Conservation (phyloP, 1,140 invertebrate genomes). For the Stegodyphus dumicola region DNA sequence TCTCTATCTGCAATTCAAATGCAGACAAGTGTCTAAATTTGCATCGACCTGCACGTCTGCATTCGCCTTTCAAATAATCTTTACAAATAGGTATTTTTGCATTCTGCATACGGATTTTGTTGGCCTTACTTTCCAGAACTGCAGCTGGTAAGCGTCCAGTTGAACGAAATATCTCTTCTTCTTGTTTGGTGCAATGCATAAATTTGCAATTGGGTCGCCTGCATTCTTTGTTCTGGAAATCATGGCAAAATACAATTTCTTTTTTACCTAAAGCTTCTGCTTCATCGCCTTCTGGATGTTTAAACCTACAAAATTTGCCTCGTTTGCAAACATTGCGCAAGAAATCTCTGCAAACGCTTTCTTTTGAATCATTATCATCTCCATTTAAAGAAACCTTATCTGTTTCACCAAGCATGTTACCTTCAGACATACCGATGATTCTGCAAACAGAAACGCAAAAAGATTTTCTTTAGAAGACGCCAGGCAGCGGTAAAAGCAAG, state of each 20-base stretch:
- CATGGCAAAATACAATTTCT: slow-evolving; percentile 81
- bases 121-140: slow-evolving; percentile 67
- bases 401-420: slow-evolving; percentile 8
- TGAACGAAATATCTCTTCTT: slow-evolving; percentile 80
- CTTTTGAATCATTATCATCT: slow-evolving; percentile 48
- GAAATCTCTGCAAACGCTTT: slow-evolving; percentile 72
- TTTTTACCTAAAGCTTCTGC: slow-evolving; percentile 64
- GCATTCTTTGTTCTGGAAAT: slow-evolving; percentile 82
- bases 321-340: slow-evolving; percentile 78
- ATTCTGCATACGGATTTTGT: slow-evolving; percentile 58
- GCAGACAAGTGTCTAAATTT: slow-evolving; percentile 72
- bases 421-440: slow-evolving; percentile 27
- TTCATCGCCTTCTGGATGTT: slow-evolving; percentile 74
- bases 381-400: slow-evolving; percentile 32
- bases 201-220: slow-evolving; percentile 78
- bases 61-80: slow-evolving; percentile 81
- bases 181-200: slow-evolving; percentile 81
- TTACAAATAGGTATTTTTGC: slow-evolving; percentile 76
- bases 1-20: slow-evolving; percentile 64
- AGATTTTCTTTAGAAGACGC: neutral
- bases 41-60: slow-evolving; percentile 72
- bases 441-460: neutral
- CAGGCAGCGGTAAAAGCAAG: slow-evolving; percentile 9
- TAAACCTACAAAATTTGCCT: slow-evolving; percentile 81
- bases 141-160: slow-evolving; percentile 77